Evolutionary conservation across 1,140 invertebrate genomes (phyloP), one percentile per base, ranked within the genome.

Genomic region (Batillaria attramentaria): DNA sequence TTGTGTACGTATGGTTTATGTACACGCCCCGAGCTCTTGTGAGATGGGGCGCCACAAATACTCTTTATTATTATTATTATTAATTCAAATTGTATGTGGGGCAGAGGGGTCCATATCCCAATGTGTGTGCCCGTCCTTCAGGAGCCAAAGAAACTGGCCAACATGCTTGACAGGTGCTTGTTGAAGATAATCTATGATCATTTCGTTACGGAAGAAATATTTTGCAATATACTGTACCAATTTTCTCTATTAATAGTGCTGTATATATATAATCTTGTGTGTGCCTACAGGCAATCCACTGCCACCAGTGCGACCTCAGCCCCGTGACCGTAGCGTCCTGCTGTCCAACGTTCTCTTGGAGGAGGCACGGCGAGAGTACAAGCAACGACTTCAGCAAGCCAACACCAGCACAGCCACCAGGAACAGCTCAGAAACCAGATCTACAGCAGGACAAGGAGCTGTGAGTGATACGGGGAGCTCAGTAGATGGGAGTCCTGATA

Each of bases 311-410:
- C 39, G 41, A 4, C 68, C 68, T 20, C 68, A 46, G 35, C 68
- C 68, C 28, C 41, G 68, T 2, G 24, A 70, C 68, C 43, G 41
- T 20, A 33, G 68, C 42, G 41, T 46, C 24, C 68, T 37, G 3
- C 42, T 70, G 20, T 42, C 43, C 68, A 70, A 70, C 68, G 50
- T 70, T 28, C 68, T 37, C 39, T 42, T 70, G 68, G 24, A 70
- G 39, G 68, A 70, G 41, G 68, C 68, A 28, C 28, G 24, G 24
- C 28, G 50, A 8, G 68, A 70, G 24, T 70, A 46, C 41, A n/a
- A n/a, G n/a, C n/a, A n/a, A n/a, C n/a, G n/a, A n/a, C n/a, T n/a
- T n/a, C n/a, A n/a, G n/a, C n/a, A n/a, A n/a, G n/a, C n/a, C n/a
- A n/a, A n/a, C n/a, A n/a, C 68, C 10, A 16, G n/a, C 20, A 3